phyloP scores from a whole-genome alignment of 2,888 invertebrate species.

The Euclidia mi region DNA sequence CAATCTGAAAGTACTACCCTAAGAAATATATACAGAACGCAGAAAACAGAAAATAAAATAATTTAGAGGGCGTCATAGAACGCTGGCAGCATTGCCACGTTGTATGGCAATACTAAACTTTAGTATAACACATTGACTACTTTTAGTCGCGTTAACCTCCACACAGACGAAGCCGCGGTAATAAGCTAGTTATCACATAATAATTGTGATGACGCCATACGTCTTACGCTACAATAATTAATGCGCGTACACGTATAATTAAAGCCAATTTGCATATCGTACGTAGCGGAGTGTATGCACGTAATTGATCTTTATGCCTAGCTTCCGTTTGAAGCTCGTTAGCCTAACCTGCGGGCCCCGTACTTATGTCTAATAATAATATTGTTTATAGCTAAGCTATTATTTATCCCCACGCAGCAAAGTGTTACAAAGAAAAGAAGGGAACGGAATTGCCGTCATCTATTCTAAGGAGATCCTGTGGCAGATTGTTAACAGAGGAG shows the following conservation, averaged over 20 bases:
- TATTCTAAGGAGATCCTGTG: no score
- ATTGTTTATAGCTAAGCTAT: conserved; percentile 20
- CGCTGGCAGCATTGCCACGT: no score
- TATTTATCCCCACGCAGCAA: conserved; percentile 7
- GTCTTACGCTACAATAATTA: conserved; percentile 24
- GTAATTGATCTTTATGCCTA: conserved; percentile 46
- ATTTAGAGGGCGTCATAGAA: no score
- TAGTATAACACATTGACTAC: no score
- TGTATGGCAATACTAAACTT: no score
- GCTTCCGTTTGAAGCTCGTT: conserved; percentile 54
- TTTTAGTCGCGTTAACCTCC: no score
- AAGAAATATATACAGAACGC: no score
- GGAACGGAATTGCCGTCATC: no score
- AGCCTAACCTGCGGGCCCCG: conserved; percentile 30
- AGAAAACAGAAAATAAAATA: no score
- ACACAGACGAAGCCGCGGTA: no score
- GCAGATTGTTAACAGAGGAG: no score
- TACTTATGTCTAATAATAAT: conserved; percentile 34
- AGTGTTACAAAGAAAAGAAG: conserved; percentile 14
- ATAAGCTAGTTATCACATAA: conserved; percentile 28
- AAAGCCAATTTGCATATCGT: conserved; percentile 43
- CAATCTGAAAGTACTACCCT: no score
- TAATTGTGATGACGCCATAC: conserved; percentile 6
- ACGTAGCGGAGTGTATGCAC: conserved; percentile 17
- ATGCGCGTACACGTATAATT: conserved; percentile 35